A percentile compares a stretch with the other conserved stretches of the same genome.
phyloP scores from a whole-genome alignment of 2,888 invertebrate species.

The Eretmocerus hayati region DNA sequence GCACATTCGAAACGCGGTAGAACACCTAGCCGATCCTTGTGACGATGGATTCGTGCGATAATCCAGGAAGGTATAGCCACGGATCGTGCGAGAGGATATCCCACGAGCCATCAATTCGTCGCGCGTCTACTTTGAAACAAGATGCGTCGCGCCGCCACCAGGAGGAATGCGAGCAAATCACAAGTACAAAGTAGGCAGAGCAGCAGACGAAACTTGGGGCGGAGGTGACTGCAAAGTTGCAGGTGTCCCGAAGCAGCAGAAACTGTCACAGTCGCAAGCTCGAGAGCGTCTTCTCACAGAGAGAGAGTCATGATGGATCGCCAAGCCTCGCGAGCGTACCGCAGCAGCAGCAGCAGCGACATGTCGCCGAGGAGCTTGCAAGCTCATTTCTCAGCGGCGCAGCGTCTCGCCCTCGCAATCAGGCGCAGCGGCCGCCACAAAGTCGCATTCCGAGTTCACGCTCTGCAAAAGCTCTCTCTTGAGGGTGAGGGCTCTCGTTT shows the following conservation, averaged over 20 bases:
- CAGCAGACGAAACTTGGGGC: slow-evolving; percentile 1
- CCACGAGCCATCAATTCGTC: too few relatives aligned
- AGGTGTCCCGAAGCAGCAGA: neutral
- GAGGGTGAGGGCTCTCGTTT: neutral
- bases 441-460: slow-evolving; percentile 20
- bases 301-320: too few relatives aligned
- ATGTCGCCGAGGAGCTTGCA: slow-evolving; percentile 17
- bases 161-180: neutral
- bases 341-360: neutral
- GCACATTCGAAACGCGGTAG: too few relatives aligned
- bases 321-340: neutral
- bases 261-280: neutral
- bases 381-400: slow-evolving; percentile 29
- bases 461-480: neutral
- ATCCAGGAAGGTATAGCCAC: too few relatives aligned
- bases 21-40: too few relatives aligned
- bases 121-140: too few relatives aligned
- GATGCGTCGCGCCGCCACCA: too few relatives aligned
- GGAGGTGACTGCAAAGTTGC: neutral
- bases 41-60: too few relatives aligned
- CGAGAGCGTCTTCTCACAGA: too few relatives aligned
- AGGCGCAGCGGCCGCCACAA: slow-evolving; percentile 22
- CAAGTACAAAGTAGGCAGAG: slow-evolving; percentile 9
- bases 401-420: slow-evolving; percentile 15
- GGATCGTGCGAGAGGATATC: too few relatives aligned